Evolutionary conservation across 2,888 invertebrate species (phyloP).

Genomic region (Branchellion lobata): DNA sequence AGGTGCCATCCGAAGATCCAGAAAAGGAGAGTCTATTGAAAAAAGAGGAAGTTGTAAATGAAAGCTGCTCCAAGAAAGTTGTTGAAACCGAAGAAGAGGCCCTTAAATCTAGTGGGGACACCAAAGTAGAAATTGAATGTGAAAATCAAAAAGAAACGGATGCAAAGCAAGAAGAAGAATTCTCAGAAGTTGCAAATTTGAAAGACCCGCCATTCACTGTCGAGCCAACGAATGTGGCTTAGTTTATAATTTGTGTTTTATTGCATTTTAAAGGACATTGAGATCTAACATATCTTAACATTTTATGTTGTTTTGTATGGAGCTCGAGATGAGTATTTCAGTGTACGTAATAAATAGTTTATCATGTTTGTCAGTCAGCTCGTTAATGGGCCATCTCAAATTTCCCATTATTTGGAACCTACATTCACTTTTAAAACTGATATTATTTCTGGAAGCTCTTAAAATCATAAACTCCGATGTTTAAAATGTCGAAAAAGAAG

Average conservation of each 20-base stretch:
- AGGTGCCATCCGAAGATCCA: not conserved
- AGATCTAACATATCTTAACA: too few species aligned
- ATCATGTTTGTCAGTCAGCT: too few species aligned
- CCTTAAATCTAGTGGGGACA: not conserved
- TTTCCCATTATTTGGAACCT: not conserved
- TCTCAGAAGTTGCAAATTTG: not conserved
- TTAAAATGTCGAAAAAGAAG: conserved; percentile 17
- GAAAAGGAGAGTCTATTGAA: not conserved
- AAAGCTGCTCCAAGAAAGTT: not conserved
- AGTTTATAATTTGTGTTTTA: not conserved
- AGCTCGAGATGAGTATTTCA: too few species aligned
- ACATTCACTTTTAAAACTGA: not conserved
- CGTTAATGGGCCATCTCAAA: too few species aligned
- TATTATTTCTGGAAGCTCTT: not conserved
- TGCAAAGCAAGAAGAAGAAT: not conserved
- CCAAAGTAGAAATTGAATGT: not conserved
- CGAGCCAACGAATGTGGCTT: not conserved
- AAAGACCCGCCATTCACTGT: not conserved
- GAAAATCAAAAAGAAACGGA: not conserved
- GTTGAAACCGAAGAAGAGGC: not conserved
- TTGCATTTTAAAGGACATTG: not conserved
- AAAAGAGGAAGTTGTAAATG: not conserved
- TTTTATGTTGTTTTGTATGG: too few species aligned
- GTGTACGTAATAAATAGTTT: too few species aligned
- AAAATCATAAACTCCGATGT: not conserved